phyloP scores from a whole-genome alignment of 2,888 invertebrate species.

The Hesperia comma region DNA sequence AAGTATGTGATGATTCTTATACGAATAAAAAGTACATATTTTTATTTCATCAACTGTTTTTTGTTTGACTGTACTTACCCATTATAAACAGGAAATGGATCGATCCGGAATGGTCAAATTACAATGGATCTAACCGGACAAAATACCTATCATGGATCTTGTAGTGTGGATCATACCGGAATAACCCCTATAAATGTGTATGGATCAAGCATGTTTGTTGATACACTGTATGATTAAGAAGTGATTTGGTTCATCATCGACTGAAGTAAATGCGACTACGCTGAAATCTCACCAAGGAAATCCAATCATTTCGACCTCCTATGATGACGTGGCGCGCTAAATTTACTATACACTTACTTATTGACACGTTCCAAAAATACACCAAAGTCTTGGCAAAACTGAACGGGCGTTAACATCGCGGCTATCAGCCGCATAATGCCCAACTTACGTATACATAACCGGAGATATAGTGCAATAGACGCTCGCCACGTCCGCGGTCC shows the following conservation, averaged over 20 bases:
- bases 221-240: background rate
- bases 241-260: background rate
- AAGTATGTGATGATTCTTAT: too few relatives aligned
- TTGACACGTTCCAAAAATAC: constrained; percentile 84
- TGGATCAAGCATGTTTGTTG: too few relatives aligned
- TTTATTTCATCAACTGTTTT: too few relatives aligned
- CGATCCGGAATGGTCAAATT: too few relatives aligned
- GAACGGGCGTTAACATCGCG: constrained; percentile 82
- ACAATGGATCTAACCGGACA: too few relatives aligned
- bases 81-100: too few relatives aligned
- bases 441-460: constrained; percentile 48
- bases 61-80: too few relatives aligned
- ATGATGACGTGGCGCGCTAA: constrained; percentile 78
- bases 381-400: constrained; percentile 79
- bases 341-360: constrained; percentile 82
- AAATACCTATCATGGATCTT: too few relatives aligned
- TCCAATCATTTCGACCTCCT: constrained; percentile 70
- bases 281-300: constrained; percentile 51
- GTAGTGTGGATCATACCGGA: too few relatives aligned
- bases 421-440: constrained; percentile 79
- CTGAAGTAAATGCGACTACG: constrained; percentile 3
- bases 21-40: too few relatives aligned
- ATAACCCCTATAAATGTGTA: too few relatives aligned
- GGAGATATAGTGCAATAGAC: constrained; percentile 38
- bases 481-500: constrained; percentile 49